Conservation (phyloP, 2,113 vertebrate genomes). For the Motacilla alba region DNA sequence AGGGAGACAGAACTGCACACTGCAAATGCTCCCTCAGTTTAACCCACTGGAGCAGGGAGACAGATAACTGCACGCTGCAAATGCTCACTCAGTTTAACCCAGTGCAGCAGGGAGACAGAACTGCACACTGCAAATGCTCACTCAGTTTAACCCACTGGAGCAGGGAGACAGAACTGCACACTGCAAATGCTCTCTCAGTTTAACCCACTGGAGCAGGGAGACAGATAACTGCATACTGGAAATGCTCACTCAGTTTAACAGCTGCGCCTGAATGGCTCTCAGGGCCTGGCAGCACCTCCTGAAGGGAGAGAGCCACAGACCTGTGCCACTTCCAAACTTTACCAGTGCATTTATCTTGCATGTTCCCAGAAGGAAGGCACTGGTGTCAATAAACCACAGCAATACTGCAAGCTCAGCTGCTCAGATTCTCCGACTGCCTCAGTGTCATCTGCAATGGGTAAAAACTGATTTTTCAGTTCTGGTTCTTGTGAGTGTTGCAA, state of each 20-base stretch:
- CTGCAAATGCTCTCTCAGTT: background rate
- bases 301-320: background rate
- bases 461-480: background rate
- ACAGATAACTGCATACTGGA: fast-evolving
- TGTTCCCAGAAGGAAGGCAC: background rate
- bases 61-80: background rate
- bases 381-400: background rate
- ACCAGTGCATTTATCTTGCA: background rate
- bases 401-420: background rate
- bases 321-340: too few relatives aligned
- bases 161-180: background rate
- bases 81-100: background rate
- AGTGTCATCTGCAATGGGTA: background rate
- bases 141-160: background rate
- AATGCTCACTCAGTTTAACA: background rate
- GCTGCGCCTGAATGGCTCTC: background rate
- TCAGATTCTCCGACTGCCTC: background rate
- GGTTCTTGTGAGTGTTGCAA: background rate
- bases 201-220: background rate
- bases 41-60: background rate
- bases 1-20: fast-evolving
- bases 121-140: background rate
- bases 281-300: background rate
- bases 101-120: background rate
- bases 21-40: too few relatives aligned